Evolutionary conservation across 2,888 invertebrate species (phyloP), one percentile per base, ranked within the genome.

Genomic region (Acleris laterana): DNA sequence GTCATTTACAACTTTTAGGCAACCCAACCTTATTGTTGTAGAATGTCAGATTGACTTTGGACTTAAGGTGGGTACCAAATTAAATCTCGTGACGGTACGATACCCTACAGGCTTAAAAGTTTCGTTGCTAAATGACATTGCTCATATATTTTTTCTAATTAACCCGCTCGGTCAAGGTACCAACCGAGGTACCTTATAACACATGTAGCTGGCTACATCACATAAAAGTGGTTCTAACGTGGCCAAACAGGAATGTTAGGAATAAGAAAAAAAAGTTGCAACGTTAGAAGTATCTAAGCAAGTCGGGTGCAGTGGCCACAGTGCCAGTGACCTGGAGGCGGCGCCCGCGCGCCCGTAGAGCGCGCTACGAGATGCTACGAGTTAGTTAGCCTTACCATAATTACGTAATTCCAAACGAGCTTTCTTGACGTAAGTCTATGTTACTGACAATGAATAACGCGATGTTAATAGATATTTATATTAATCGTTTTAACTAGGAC

Each of bases 211-310:
- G n/a, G 22, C 17, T 62, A 62, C 72, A 72, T 70, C 66, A 69
- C 72, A 73, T 71, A 73, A 73, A 75, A 77, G 77, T 74, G 74
- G 77, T 73, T 76, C 77, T 77, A 78, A 78, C 78, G 72, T 77
- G 70, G 79, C 80, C 79, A 75, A 83, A 82, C 83, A 84, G 83
- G 90, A 91, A 90, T 90, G 89, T 80, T 78, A 78, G 87, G 77
- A 84, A 88, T 88, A 90, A 87, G 88, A 92, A 62, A 90, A 87
- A 85, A 90, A 89, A 90, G 78, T 77, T 84, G 85, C 87, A 85
- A 83, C 82, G 88, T 90, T 90, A 91, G 91, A 90, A 87, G 85
- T 88, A 89, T 91, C 90, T 91, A 91, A 90, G 89, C 87, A 82
- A 86, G 88, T 82, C 74, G 90, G 80, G 92, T 89, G 90, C 91